A percentile compares a stretch with the other conserved stretches of the same genome.
phyloP scores from a whole-genome alignment of 2,113 vertebrate genomes.

The Panurus biarmicus region DNA sequence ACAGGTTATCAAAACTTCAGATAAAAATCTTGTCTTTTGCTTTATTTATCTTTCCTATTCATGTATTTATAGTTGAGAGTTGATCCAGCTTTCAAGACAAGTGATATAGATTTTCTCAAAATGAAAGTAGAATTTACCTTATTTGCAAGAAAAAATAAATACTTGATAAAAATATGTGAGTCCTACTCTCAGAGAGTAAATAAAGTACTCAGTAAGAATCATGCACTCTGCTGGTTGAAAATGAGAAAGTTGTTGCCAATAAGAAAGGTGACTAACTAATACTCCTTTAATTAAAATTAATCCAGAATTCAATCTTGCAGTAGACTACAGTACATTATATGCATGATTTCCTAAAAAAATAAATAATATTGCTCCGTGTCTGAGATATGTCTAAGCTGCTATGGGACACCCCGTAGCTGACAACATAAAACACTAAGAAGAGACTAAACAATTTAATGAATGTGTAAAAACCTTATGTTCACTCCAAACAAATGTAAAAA shows the following conservation, averaged over 20 bases:
- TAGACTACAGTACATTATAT: not conserved
- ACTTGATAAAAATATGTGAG: not conserved
- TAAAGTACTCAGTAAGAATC: not conserved
- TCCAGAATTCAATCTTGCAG: not conserved
- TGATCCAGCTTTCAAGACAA: not conserved
- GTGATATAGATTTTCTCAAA: not conserved
- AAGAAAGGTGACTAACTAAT: not conserved
- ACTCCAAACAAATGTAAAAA: not conserved
- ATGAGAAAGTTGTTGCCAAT: not conserved
- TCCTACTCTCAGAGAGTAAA: not conserved
- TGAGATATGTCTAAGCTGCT: not conserved
- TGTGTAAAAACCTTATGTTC: not conserved
- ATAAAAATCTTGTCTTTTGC: not conserved
- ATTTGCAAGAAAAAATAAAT: not conserved
- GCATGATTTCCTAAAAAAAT: not conserved
- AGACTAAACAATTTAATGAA: not conserved
- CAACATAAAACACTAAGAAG: not conserved
- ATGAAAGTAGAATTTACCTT: not conserved
- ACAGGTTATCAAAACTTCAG: not conserved
- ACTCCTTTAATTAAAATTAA: not conserved
- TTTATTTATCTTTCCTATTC: not conserved
- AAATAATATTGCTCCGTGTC: fast-evolving
- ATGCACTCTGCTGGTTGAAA: not conserved
- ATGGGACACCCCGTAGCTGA: not conserved
- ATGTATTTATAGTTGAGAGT: not conserved